phyloP scores from a whole-genome alignment of 2,113 vertebrate genomes.

The Plestiodon gilberti region DNA sequence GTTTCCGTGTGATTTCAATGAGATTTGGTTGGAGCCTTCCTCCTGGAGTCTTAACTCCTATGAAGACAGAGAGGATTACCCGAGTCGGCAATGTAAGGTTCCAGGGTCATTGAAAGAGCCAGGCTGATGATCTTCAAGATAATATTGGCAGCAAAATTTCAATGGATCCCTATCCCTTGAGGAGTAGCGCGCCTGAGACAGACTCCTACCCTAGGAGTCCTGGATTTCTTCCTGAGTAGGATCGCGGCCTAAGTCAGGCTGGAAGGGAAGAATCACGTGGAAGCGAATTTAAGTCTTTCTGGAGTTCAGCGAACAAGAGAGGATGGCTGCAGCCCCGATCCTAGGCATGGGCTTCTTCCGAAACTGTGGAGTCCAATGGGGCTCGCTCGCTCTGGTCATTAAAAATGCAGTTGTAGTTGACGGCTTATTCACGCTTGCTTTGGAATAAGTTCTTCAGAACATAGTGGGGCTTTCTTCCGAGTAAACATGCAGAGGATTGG shows the following conservation, averaged over 20 bases:
- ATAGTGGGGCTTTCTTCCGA: not conserved
- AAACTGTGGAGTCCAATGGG: not conserved
- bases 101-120: not conserved
- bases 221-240: too few relatives aligned
- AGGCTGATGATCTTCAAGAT: too few relatives aligned
- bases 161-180: too few relatives aligned
- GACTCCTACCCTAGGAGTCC: too few relatives aligned
- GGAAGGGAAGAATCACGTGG: too few relatives aligned
- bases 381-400: not conserved
- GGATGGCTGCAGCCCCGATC: not conserved
- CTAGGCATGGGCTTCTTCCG: not conserved
- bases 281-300: too few relatives aligned
- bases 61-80: not conserved
- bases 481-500: not conserved
- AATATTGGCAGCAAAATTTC: not conserved
- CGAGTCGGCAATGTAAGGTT: not conserved
- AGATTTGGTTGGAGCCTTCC: not conserved
- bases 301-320: not conserved
- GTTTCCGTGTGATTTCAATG: not conserved
- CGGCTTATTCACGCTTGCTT: not conserved
- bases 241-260: too few relatives aligned
- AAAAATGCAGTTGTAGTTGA: not conserved
- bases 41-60: not conserved
- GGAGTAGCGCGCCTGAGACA: too few relatives aligned
- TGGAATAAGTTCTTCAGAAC: not conserved